These are phyloP conservation scores for Thamnophis sirtalis DNA, from an alignment of 2,113 vertebrate species.

Conservation along the genomic window DNA sequence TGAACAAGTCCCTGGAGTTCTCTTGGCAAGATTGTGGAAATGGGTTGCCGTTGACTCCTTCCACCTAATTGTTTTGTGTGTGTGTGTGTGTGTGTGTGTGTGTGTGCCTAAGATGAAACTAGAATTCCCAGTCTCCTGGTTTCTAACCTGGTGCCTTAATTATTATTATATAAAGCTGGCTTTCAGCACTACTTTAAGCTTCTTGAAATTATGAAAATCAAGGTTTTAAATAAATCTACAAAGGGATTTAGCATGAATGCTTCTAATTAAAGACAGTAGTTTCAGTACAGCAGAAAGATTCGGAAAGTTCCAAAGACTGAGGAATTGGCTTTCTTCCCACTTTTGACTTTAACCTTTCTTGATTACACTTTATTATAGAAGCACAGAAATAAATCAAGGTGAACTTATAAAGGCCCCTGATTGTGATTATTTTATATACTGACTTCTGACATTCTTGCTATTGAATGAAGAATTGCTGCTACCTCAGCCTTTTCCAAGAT, in stretches of 20 bases:
- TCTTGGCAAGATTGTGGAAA: not conserved
- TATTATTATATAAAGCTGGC: not conserved
- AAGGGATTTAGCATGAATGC: constrained; percentile 49
- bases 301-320: constrained; percentile 23
- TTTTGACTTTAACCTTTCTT: constrained; percentile 44
- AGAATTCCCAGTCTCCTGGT: not conserved
- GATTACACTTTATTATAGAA: constrained; percentile 47
- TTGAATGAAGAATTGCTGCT: not conserved
- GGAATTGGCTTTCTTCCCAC: constrained; percentile 43
- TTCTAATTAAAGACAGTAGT: constrained; percentile 53
- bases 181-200: constrained; percentile 18
- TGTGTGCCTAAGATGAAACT: not conserved
- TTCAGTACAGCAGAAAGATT: constrained; percentile 48
- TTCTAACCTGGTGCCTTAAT: not conserved
- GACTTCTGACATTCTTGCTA: not conserved
- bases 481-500: not conserved
- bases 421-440: not conserved
- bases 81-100: too few species aligned
- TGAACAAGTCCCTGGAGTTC: not conserved
- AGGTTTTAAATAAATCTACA: constrained; percentile 51
- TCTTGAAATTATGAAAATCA: constrained; percentile 49
- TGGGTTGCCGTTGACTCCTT: not conserved
- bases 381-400: constrained; percentile 37
- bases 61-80: not conserved
- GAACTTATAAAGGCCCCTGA: constrained; percentile 2